These are phyloP conservation scores for Diabrotica balteata DNA, from an alignment of 2,888 invertebrate genomes.

Conservation along the genomic window DNA sequence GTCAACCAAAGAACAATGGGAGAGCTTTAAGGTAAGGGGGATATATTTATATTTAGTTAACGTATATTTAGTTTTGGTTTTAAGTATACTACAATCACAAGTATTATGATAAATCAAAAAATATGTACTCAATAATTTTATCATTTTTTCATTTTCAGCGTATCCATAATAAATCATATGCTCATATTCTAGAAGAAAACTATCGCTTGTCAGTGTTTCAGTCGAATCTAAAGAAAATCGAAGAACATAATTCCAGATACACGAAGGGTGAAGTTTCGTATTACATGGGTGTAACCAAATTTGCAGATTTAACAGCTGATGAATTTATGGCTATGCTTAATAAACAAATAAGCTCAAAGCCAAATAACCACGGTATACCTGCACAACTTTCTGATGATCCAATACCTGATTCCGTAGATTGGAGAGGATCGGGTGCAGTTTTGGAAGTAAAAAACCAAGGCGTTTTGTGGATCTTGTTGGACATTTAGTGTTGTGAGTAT, in stretches of 20 bases:
- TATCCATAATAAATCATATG: slow-evolving; percentile 6
- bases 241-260: slow-evolving; percentile 11
- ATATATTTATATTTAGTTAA: too few species aligned
- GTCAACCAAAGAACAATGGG: too few species aligned
- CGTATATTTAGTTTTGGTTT: too few species aligned
- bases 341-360: neutral
- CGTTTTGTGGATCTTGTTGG: slow-evolving; percentile 71
- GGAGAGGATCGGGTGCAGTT: slow-evolving; percentile 64
- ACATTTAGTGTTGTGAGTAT: slow-evolving; percentile 66
- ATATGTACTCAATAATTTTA: too few species aligned
- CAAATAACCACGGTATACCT: neutral
- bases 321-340: slow-evolving; percentile 12
- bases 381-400: neutral
- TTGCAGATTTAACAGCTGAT: slow-evolving; percentile 9
- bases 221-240: slow-evolving; percentile 12
- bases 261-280: slow-evolving; percentile 9
- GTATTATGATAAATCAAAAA: too few species aligned
- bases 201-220: slow-evolving; percentile 6
- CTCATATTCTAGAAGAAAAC: slow-evolving; percentile 3
- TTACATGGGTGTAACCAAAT: slow-evolving; percentile 15
- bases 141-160: neutral
- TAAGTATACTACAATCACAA: too few species aligned
- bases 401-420: slow-evolving; percentile 61
- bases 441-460: slow-evolving; percentile 65
- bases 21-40: too few species aligned